Base-by-base conservation (phyloP, 2,113 vertebrate species). In the Scomber colias region DNA sequence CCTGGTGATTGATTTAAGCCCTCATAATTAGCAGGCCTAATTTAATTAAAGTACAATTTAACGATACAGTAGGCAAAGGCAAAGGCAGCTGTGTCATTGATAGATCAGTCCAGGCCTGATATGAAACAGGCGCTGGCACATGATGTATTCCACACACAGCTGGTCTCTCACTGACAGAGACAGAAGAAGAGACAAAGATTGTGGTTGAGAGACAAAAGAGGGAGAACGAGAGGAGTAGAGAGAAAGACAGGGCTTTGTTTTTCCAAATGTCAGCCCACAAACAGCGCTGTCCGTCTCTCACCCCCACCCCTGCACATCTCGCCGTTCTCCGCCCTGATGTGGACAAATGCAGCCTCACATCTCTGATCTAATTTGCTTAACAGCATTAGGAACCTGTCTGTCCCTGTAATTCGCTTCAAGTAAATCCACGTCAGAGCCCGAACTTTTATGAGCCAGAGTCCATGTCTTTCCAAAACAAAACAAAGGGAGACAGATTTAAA, bases 1-100 rank as follows among this genome's bases (percentile, higher is more conserved):
- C 92, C 92, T 70, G 85, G 88, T 95, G 94, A 96, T 95, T 95
- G 95, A 96, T 96, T 95, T 94, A 95, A 93, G 90, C 84, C 87
- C 86, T 96, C 94, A 94, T 95, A 95, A 96, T 96, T 95, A 95
- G 93, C 92, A 71, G 79, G 80, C 88, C 94, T 95, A 95, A 96
- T 95, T 94, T 90, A 94, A 95, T 96, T 94, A 94, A 94, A 95
- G 95, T 93, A 91, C 95, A 93, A 95, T 95, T 95, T 95, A 94
- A 95, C 89, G 90, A 94, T 93, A 94, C 91, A 94, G 92, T 89
- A 81, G 85, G 85, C 91, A 90, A 87, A 89, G 88, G 87, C 87
- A 89, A 87, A 93, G 89, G 87, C 82, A 90, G 88, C 90, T 51
- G 82, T 95, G 95, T 94, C 95, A 95, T 90, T 95, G 95, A 95